Base-by-base conservation (phyloP, 2,888 invertebrate species). In the Calliopum simillimum region DNA sequence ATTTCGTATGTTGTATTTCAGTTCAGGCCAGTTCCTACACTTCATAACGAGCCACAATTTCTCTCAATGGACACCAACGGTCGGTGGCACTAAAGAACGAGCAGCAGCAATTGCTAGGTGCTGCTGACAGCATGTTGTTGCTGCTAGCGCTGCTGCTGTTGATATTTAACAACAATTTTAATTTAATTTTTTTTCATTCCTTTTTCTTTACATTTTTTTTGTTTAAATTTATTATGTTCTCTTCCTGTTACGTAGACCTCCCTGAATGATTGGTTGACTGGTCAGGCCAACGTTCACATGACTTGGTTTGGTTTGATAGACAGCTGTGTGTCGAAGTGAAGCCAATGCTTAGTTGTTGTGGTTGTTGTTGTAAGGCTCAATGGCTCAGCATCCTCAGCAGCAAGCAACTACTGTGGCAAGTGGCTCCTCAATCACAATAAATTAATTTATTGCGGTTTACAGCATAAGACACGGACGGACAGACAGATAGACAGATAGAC, bases 1-100 rank as follows among this genome's bases (percentile, higher is more conserved):
- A 68, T 68, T 68, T 61, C 68, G 47, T 23, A 41, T 59, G 43
- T 67, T 47, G 47, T 41, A 33, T 33, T 33, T 33, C n/a, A 33
- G 33, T 33, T 33, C 33, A 33, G 33, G 33, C 4, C 33, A 33
- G 33, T 33, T 33, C 33, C 33, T 33, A 33, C 33, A 33, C 8
- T 33, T 33, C 33, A 33, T 33, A 33, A 33, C 33, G 33, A 6
- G 33, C 33, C 33, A 33, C 33, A 33, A 33, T 5, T 8, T 33
- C 33, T 33, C 33, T 33, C 33, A 33, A 33, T 33, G 33, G 33
- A 33, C 33, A 33, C 8, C 33, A 33, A 1, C 8, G 33, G 33
- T 33, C n/a, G n/a, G 8, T 33, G 8, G 33, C 33, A 33, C n/a
- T 33, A 8, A 33, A 33, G n/a, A n/a, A 33, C 33, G 33, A 6